Conservation (phyloP, 2,113 vertebrate genomes). For the Plestiodon gilberti region DNA sequence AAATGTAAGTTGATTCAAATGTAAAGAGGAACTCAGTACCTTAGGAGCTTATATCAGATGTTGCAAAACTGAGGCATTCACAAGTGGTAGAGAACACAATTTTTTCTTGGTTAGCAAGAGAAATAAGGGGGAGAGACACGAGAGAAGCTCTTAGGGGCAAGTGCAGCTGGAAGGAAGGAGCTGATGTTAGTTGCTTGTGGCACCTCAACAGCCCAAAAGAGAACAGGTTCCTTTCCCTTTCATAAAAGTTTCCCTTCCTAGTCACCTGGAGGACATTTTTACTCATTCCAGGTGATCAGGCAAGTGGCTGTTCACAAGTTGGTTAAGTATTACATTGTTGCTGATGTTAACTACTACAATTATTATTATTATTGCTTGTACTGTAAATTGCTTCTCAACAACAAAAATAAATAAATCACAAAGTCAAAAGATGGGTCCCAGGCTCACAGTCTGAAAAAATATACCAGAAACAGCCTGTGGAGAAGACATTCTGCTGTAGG, state of each 20-base stretch:
- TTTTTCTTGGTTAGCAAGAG: not conserved
- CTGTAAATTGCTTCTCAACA: no score
- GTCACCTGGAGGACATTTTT: not conserved
- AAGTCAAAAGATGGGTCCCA: no score
- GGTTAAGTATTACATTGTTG: not conserved
- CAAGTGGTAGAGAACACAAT: not conserved
- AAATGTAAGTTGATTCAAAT: not conserved
- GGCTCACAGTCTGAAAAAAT: no score
- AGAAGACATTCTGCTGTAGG: no score
- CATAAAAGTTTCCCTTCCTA: not conserved
- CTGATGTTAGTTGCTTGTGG: no score
- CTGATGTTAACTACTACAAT: not conserved
- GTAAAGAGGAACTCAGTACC: not conserved
- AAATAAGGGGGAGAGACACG: not conserved
- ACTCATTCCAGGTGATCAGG: not conserved
- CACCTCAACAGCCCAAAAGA: not conserved
- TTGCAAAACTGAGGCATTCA: not conserved
- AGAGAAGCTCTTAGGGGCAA: no score
- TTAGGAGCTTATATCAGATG: not conserved
- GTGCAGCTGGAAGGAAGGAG: no score
- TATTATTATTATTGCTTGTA: no score
- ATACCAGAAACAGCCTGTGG: no score
- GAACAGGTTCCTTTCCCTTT: not conserved
- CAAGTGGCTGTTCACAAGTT: no score
- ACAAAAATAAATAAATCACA: no score